Conservation (phyloP, 2,797 vertebrate species). For the Parambassis ranga region DNA sequence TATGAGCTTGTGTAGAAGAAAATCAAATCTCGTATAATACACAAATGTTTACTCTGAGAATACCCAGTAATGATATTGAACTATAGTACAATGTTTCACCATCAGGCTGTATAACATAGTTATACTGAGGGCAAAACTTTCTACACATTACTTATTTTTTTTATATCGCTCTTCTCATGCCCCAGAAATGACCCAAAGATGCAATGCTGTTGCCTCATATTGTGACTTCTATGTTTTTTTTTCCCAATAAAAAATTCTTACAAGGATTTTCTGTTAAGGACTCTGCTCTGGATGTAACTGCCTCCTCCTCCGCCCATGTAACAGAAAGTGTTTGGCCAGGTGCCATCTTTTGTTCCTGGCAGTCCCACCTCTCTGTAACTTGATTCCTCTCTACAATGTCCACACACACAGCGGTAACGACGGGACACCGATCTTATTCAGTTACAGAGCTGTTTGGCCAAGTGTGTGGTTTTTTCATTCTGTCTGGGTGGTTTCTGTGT, state of each 20-base stretch:
- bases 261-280: neutral
- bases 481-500: constrained; percentile 11
- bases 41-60: neutral
- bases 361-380: constrained; percentile 62
- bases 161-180: too few species aligned
- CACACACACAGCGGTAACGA: constrained; percentile 9
- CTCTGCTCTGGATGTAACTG: neutral
- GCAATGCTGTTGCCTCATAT: neutral
- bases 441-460: neutral
- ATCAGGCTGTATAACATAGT: too few species aligned
- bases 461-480: constrained; percentile 29
- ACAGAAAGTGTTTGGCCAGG: constrained; percentile 65
- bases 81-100: too few species aligned
- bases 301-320: constrained; percentile 1
- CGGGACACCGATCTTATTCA: constrained; percentile 3
- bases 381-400: constrained; percentile 49
- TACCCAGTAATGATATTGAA: neutral
- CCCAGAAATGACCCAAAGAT: neutral
- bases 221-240: constrained; percentile 2
- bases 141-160: too few species aligned
- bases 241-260: constrained; percentile 26
- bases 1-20: neutral
- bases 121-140: too few species aligned
- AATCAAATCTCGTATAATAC: neutral
- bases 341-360: constrained; percentile 62